Conservation (phyloP, 23 tunicate genomes). For the Styela clava region DNA sequence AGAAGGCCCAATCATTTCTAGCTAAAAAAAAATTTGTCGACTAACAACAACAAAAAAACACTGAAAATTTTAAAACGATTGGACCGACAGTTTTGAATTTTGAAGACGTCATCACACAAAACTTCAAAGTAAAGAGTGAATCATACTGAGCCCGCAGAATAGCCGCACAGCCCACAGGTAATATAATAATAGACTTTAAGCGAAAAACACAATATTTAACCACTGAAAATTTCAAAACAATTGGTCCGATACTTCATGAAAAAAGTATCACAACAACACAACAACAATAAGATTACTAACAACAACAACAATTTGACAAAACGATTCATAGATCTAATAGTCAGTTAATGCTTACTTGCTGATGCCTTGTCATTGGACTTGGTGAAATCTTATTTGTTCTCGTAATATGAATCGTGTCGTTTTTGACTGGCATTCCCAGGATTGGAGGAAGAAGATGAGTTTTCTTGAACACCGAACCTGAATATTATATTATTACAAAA, state of each 20-base stretch:
- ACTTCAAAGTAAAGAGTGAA: too few species aligned
- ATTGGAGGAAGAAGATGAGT: slow-evolving; percentile 25
- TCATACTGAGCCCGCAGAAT: too few species aligned
- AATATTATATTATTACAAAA: not conserved
- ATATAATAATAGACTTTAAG: not conserved
- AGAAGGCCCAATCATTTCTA: too few species aligned
- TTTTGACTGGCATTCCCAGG: slow-evolving; percentile 77
- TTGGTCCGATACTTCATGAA: not conserved
- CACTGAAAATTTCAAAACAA: not conserved
- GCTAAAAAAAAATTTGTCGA: too few species aligned
- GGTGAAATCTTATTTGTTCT: slow-evolving; percentile 12
- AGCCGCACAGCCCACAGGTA: too few species aligned
- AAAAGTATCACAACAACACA: too few species aligned
- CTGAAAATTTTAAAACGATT: too few species aligned
- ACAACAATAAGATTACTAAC: not conserved
- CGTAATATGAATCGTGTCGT: slow-evolving; percentile 38
- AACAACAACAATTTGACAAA: not conserved
- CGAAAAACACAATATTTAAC: not conserved
- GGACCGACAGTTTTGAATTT: too few species aligned
- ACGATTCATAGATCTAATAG: not conserved
- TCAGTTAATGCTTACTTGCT: not conserved
- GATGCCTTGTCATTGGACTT: slow-evolving; percentile 24
- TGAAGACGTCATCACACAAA: too few species aligned
- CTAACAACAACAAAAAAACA: too few species aligned
- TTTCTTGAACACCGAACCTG: not conserved